These are phyloP conservation scores for Hylaea fasciaria DNA, from an alignment of 2,888 invertebrate species.

Conservation along the genomic window DNA sequence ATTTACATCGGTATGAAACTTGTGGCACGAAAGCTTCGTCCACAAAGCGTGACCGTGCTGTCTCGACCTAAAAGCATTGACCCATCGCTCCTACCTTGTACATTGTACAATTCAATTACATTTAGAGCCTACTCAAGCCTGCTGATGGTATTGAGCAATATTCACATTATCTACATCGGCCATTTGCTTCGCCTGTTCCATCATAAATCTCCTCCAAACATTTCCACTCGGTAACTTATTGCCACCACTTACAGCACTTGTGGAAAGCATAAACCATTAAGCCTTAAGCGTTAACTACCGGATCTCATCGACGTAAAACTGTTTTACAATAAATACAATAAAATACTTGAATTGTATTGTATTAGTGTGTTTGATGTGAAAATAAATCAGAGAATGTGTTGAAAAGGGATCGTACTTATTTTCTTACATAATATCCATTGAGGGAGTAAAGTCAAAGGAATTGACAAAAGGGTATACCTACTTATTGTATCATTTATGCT, in stretches of 20 bases:
- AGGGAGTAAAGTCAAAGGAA: constrained; percentile 63
- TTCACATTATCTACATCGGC: constrained; percentile 33
- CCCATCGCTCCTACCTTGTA: constrained; percentile 44
- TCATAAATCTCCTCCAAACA: constrained; percentile 38
- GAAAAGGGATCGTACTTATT: constrained; percentile 42
- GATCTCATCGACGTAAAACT: constrained; percentile 55
- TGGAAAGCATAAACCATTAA: constrained; percentile 51
- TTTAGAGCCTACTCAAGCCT: constrained; percentile 22
- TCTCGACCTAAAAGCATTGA: constrained; percentile 57
- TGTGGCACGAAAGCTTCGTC: constrained; percentile 47
- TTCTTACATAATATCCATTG: constrained; percentile 58
- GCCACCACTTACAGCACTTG: constrained; percentile 41
- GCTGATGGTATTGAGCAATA: constrained; percentile 28
- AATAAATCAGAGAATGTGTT: constrained; percentile 53
- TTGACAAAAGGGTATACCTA: constrained; percentile 50
- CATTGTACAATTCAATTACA: constrained; percentile 48
- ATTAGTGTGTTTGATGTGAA: constrained; percentile 53
- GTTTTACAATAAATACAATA: constrained; percentile 34
- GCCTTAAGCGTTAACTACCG: constrained; percentile 55
- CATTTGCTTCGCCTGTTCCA: constrained; percentile 32
- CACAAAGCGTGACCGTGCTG: constrained; percentile 56
- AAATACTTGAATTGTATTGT: constrained; percentile 43
- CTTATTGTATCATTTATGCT: too few relatives aligned
- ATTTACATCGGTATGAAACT: constrained; percentile 34
- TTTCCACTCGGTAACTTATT: constrained; percentile 40